Percentiles rank a stretch among this genome's conserved stretches.
phyloP scores from a whole-genome alignment of 2,113 vertebrate genomes.

The Tylochromis polylepis region DNA sequence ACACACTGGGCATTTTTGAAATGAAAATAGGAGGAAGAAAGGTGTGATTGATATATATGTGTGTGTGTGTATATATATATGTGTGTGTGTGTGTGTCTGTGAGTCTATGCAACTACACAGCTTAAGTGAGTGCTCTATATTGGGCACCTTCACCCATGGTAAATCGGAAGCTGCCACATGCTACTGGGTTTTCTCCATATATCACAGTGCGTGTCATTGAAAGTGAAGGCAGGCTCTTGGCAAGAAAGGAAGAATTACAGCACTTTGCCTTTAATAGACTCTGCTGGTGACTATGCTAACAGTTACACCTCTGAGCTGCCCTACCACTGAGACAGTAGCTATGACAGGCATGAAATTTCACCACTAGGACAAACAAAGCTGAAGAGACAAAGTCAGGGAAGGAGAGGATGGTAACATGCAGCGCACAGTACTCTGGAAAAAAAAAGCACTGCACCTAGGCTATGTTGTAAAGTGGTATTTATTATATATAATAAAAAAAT shows the following conservation, averaged over 20 bases:
- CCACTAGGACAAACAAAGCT: slow-evolving; percentile 37
- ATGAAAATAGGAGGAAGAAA: background rate
- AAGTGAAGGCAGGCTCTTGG: slow-evolving; percentile 51
- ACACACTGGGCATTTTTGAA: background rate
- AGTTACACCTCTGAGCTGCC: slow-evolving; percentile 22
- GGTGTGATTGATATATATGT: background rate
- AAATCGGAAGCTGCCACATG: slow-evolving; percentile 57
- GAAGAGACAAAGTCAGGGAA: slow-evolving; percentile 7
- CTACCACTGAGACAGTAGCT: slow-evolving; percentile 12
- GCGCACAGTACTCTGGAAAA: background rate
- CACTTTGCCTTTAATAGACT: slow-evolving; percentile 64
- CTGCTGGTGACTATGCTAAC: slow-evolving; percentile 54
- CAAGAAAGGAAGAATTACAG: slow-evolving; percentile 56
- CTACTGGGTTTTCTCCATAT: slow-evolving; percentile 43
- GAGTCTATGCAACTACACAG: background rate
- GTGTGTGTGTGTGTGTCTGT: background rate
- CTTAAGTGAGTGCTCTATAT: slow-evolving; percentile 42
- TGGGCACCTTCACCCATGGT: slow-evolving; percentile 43
- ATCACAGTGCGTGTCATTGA: slow-evolving; percentile 59
- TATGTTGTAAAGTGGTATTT: background rate
- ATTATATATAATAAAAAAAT: background rate
- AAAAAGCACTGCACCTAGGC: background rate
- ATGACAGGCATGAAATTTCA: slow-evolving; percentile 54
- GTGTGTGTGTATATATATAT: too few relatives aligned
- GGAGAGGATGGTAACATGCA: background rate